Conservation (phyloP, 2,888 invertebrate genomes). For the Argyra leucocephala region DNA sequence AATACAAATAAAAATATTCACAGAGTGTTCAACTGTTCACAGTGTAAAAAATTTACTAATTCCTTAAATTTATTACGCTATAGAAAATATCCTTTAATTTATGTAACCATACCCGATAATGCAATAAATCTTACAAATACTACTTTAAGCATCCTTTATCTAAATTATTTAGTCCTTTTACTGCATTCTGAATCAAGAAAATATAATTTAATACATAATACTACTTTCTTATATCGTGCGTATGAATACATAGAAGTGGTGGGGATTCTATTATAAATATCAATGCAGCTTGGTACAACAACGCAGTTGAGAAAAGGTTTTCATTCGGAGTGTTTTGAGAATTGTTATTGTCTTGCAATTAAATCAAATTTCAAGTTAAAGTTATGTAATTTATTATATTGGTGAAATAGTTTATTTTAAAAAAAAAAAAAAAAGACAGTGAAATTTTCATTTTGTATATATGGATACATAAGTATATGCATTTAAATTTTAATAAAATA, state of each 20-base stretch:
- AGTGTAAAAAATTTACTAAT: neutral
- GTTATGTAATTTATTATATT: neutral
- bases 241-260: neutral
- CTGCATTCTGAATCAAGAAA: neutral
- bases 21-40: too few relatives aligned
- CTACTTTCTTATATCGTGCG: constrained; percentile 7
- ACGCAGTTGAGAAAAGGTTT: constrained; percentile 5
- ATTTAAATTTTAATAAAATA: neutral
- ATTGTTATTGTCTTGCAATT: neutral
- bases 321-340: neutral
- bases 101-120: neutral
- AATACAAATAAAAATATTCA: too few relatives aligned
- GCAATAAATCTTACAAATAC: neutral
- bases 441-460: neutral
- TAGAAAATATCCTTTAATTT: neutral
- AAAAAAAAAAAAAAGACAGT: neutral
- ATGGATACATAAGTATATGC: neutral
- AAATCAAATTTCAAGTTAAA: neutral
- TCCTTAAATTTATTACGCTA: neutral
- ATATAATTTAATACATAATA: neutral
- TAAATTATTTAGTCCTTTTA: neutral
- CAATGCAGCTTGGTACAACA: neutral
- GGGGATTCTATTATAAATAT: constrained; percentile 7
- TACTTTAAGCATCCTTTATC: neutral
- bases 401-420: neutral